phyloP scores from a whole-genome alignment of 23 tunicate species.

The Botrylloides violaceus region DNA sequence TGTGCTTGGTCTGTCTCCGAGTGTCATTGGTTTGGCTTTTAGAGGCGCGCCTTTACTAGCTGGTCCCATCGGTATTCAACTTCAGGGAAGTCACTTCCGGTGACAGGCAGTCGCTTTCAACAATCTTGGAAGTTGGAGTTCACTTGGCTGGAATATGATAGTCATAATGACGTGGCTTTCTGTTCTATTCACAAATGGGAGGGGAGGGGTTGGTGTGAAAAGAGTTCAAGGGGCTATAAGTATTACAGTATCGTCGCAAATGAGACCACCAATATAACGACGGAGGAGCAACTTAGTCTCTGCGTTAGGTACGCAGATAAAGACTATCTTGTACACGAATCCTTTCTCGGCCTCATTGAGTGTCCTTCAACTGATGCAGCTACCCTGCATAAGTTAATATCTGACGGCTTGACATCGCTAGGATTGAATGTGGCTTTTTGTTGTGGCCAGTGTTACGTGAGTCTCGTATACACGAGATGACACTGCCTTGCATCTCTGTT shows the following conservation, averaged over 20 bases:
- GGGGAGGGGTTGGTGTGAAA: too few species aligned
- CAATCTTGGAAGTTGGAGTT: neutral
- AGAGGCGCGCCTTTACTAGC: too few species aligned
- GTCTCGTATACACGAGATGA: too few species aligned
- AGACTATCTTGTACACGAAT: constrained; percentile 9
- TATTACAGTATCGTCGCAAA: neutral
- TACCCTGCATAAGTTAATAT: constrained; percentile 1
- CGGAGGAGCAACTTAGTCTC: neutral
- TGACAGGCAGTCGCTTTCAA: neutral
- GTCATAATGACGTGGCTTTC: neutral
- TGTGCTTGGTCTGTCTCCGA: too few species aligned
- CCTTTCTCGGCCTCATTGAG: constrained; percentile 10
- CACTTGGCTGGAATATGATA: neutral
- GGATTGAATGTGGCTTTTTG: constrained; percentile 27
- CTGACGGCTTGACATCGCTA: neutral
- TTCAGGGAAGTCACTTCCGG: neutral
- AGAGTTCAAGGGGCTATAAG: too few species aligned
- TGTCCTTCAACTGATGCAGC: neutral
- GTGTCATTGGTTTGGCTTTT: too few species aligned
- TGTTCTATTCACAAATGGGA: neutral
- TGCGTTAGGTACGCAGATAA: constrained; percentile 29
- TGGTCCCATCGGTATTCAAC: too few species aligned
- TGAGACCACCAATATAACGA: neutral
- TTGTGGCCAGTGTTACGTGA: constrained; percentile 39
- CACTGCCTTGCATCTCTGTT: too few species aligned